Conservation (phyloP, 1,140 invertebrate genomes). For the Ceratina japonica region DNA sequence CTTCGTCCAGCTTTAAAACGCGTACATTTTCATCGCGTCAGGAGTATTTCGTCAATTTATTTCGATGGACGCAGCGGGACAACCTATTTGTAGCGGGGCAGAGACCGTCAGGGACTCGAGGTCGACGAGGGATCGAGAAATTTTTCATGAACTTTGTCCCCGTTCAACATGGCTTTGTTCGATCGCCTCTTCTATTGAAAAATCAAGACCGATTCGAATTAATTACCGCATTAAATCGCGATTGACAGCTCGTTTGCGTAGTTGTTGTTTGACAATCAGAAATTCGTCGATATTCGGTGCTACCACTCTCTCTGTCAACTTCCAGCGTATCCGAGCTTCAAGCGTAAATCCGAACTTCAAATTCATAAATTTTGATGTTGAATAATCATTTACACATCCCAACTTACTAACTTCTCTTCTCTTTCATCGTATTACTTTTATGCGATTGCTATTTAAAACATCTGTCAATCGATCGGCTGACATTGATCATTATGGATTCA, state of each 20-base stretch:
- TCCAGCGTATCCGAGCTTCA: neutral
- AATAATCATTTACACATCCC: too few relatives aligned
- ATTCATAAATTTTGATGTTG: too few relatives aligned
- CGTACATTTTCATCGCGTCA: neutral
- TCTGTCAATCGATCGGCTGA: neutral
- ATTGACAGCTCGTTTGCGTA: neutral
- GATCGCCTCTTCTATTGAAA: neutral
- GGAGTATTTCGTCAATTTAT: neutral
- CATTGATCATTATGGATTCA: neutral
- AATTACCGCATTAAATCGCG: neutral
- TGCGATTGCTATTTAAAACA: neutral
- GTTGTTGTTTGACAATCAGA: too few relatives aligned
- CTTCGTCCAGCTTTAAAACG: slow-evolving; percentile 7
- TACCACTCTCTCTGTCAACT: neutral
- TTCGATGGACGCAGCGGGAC: neutral
- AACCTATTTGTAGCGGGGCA: too few relatives aligned
- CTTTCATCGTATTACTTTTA: neutral
- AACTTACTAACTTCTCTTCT: too few relatives aligned
- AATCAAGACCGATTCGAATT: neutral
- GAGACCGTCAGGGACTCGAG: too few relatives aligned
- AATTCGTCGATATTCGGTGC: neutral
- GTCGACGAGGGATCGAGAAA: neutral
- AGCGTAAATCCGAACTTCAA: too few relatives aligned
- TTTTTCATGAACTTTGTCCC: neutral
- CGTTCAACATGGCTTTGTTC: neutral